Percentiles rank a stretch among this genome's conserved stretches.
These are phyloP conservation scores for Andrena dorsata DNA, from an alignment of 2,888 invertebrate species.

Conservation along the genomic window DNA sequence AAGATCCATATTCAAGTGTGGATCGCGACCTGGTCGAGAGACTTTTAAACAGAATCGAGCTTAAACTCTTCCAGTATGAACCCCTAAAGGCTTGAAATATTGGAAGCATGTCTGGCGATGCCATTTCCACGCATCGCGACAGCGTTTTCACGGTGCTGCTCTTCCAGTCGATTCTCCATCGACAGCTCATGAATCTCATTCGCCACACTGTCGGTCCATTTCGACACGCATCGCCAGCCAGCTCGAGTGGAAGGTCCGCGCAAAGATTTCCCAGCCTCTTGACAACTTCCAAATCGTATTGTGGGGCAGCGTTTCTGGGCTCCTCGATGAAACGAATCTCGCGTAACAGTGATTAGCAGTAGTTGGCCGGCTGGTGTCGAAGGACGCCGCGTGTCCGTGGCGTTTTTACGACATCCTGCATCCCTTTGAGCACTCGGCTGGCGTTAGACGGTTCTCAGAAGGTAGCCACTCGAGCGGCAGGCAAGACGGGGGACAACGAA, in stretches of 20 bases:
- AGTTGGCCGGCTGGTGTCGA: slow-evolving; percentile 15
- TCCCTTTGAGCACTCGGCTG: slow-evolving; percentile 13
- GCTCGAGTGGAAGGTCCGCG: slow-evolving; percentile 31
- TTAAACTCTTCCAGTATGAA: no score
- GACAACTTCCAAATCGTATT: slow-evolving; percentile 7
- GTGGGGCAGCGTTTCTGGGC: not conserved
- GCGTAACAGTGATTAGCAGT: not conserved
- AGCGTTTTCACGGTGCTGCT: not conserved
- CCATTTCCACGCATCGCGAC: not conserved
- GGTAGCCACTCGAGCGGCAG: slow-evolving; percentile 30
- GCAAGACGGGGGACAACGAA: slow-evolving; percentile 53
- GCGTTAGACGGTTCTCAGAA: slow-evolving; percentile 70
- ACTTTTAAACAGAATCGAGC: no score
- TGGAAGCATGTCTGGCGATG: not conserved
- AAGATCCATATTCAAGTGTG: not conserved
- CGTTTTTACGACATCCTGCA: slow-evolving; percentile 35
- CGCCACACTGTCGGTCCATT: slow-evolving; percentile 52
- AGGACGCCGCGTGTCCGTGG: not conserved
- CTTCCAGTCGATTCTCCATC: slow-evolving; percentile 26
- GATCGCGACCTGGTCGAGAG: no score
- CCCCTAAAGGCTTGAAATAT: not conserved
- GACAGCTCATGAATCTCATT: slow-evolving; percentile 60
- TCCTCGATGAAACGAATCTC: not conserved
- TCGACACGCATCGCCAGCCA: slow-evolving; percentile 51
- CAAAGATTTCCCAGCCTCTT: slow-evolving; percentile 1